Percentiles rank a stretch among this genome's conserved stretches.
Evolutionary conservation across 2,888 invertebrate species (phyloP).

Genomic region (Xestia sexstrigata): DNA sequence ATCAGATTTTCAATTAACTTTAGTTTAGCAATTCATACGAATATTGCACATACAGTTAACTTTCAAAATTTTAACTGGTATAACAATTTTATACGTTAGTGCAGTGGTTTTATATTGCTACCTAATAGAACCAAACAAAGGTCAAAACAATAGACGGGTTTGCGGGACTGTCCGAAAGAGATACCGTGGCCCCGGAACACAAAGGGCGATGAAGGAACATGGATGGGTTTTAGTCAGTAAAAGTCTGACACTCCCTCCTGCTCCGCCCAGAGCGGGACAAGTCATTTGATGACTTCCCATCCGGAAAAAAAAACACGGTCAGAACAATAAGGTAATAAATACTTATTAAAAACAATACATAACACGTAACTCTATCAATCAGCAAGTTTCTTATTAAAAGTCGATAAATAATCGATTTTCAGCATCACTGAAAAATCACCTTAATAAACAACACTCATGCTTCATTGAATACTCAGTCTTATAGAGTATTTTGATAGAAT

Average conservation of each 20-base stretch:
- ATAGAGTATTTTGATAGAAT: not conserved
- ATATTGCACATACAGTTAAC: constrained; percentile 16
- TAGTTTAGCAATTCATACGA: constrained; percentile 40
- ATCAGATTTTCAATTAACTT: constrained; percentile 48
- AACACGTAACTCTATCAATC: constrained; percentile 65
- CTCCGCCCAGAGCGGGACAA: too few relatives aligned
- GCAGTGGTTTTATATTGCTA: constrained; percentile 12
- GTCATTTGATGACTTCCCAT: too few relatives aligned
- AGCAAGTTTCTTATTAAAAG: constrained; percentile 43
- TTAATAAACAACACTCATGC: not conserved
- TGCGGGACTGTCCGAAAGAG: too few relatives aligned
- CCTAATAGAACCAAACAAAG: constrained; percentile 46
- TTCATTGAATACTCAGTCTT: constrained; percentile 20
- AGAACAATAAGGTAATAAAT: constrained; percentile 47
- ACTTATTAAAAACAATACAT: constrained; percentile 36
- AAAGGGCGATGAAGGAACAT: too few relatives aligned
- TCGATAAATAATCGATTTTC: constrained; percentile 24
- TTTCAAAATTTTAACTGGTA: constrained; percentile 41
- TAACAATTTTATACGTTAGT: constrained; percentile 30
- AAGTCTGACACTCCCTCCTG: too few relatives aligned
- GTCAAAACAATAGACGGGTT: too few relatives aligned
- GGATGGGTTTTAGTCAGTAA: too few relatives aligned
- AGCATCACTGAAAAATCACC: constrained; percentile 38
- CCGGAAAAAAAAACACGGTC: too few relatives aligned
- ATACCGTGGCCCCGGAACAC: too few relatives aligned